Base-by-base conservation (phyloP, 2,888 invertebrate species). In the Thymelicus sylvestris region DNA sequence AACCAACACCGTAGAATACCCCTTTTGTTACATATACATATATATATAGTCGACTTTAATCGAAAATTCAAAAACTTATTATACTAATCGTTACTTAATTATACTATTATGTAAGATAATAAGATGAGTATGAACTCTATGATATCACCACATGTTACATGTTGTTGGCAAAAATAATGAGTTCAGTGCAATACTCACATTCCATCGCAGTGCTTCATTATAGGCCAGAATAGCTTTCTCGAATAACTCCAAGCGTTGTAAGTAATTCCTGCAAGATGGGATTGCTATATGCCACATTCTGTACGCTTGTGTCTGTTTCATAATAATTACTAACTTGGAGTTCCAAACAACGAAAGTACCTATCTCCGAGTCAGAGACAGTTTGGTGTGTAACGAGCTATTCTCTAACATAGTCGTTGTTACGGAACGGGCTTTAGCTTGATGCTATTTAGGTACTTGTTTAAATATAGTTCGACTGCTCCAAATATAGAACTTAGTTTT, bases 141-240 rank as follows among this genome's bases (percentile, higher is more conserved):
- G 31, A 31, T 5, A 31, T 31, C 31, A 31, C 31, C 1, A 31
- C 3, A 31, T 31, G 31, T 31, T 5, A 31, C 31, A 31, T 31
- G 31, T 55, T 12, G 55, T 55, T 31, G 55, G 31, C 24, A 55
- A 12, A 55, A 24, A 55, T 24, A 38, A 38, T 19, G 57, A 57
- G 57, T 13, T 61, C 41, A 61, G 15, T 61, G n/a, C 39, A 38
- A 65, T 73, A 91, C 93, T 88, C 77, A 93, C 93, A 80, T 92
- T 89, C 93, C 92, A 93, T 55, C 86, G 85, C 19, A 93, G 83
- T 68, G 93, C 93, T 79, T 93, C 93, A 74, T 88, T 88, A 83
- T 93, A 93, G 39, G 92, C 87, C 70, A 85, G 84, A 81, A 90
- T 91, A 69, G 93, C 88, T 78, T 90, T 92, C 79, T 92, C 92